A percentile compares a stretch with the other conserved stretches of the same genome.
These are phyloP conservation scores for Himalopsyche anomala DNA, from an alignment of 2,888 invertebrate species.

Conservation along the genomic window DNA sequence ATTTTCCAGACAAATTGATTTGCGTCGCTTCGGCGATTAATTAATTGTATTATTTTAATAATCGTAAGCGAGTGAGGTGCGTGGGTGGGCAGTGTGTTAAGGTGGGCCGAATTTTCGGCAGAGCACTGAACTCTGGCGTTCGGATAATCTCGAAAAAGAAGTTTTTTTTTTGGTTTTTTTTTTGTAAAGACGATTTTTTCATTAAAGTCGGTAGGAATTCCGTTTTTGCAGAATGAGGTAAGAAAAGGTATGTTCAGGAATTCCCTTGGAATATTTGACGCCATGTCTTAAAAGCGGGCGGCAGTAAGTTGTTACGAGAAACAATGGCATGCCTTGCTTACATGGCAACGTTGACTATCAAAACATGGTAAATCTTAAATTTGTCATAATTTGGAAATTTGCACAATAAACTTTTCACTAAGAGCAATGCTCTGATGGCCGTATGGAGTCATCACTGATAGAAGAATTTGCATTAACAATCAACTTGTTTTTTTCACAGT, in stretches of 20 bases:
- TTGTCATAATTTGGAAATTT: too few species aligned
- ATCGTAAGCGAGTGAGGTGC: not conserved
- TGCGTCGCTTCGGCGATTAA: not conserved
- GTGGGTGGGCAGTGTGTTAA: slow-evolving; percentile 4
- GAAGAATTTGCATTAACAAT: too few species aligned
- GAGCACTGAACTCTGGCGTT: slow-evolving; percentile 24
- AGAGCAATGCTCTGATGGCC: too few species aligned
- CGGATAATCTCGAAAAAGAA: slow-evolving; percentile 38
- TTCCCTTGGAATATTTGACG: not conserved
- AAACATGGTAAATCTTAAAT: too few species aligned
- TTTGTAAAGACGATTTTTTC: slow-evolving; percentile 6
- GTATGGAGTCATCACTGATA: too few species aligned
- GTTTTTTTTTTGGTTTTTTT: not conserved
- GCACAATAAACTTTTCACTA: too few species aligned
- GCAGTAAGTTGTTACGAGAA: too few species aligned
- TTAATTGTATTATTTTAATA: slow-evolving; percentile 1
- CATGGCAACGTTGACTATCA: too few species aligned
- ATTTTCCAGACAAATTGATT: too few species aligned
- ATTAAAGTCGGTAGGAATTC: not conserved
- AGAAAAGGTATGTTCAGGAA: slow-evolving; percentile 8
- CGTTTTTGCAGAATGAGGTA: slow-evolving; percentile 31
- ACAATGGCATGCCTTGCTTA: too few species aligned
- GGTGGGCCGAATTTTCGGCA: slow-evolving; percentile 34
- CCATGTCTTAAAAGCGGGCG: too few species aligned
- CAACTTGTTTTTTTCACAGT: too few species aligned